Percentiles rank a stretch among this genome's conserved stretches.
phyloP scores from a whole-genome alignment of 2,888 invertebrate genomes.

The Cheilosia scutellata region DNA sequence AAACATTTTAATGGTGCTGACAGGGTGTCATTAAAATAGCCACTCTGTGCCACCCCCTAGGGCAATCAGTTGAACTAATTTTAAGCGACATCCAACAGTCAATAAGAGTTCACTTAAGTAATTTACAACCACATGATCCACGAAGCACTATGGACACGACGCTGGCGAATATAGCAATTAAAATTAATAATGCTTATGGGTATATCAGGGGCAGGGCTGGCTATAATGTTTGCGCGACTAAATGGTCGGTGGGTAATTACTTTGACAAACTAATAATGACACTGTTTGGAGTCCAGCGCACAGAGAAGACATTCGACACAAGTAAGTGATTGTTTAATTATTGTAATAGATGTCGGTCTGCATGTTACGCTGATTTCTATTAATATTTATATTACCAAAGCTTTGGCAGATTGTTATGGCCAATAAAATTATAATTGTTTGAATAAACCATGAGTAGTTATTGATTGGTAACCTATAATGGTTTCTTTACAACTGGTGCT shows the following conservation, averaged over 20 bases:
- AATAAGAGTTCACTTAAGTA: conserved; percentile 55
- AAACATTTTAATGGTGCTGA: not conserved
- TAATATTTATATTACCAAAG: not conserved
- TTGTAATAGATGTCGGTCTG: conserved; percentile 14
- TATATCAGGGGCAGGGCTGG: conserved; percentile 39
- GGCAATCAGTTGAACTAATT: conserved; percentile 54
- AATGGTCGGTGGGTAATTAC: conserved; percentile 49
- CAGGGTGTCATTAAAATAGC: not conserved
- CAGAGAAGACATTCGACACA: conserved; percentile 19
- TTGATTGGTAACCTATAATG: not conserved
- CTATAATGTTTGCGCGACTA: conserved; percentile 25
- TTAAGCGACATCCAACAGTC: conserved; percentile 41
- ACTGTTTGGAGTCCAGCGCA: conserved; percentile 24
- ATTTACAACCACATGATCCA: conserved; percentile 24
- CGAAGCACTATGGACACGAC: not conserved
- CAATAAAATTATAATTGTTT: conserved; percentile 8
- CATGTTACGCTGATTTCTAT: conserved; percentile 28
- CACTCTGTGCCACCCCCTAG: not conserved
- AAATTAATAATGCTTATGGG: conserved; percentile 31
- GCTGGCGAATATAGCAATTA: conserved; percentile 36
- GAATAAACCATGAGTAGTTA: not conserved
- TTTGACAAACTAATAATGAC: conserved; percentile 50
- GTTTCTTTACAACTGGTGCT: not conserved
- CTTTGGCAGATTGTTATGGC: not conserved
- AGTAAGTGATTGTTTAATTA: conserved; percentile 35